Evolutionary conservation across 2,888 invertebrate species (phyloP), one percentile per base, ranked within the genome.

Genomic region (Drosophila niveifrons): DNA sequence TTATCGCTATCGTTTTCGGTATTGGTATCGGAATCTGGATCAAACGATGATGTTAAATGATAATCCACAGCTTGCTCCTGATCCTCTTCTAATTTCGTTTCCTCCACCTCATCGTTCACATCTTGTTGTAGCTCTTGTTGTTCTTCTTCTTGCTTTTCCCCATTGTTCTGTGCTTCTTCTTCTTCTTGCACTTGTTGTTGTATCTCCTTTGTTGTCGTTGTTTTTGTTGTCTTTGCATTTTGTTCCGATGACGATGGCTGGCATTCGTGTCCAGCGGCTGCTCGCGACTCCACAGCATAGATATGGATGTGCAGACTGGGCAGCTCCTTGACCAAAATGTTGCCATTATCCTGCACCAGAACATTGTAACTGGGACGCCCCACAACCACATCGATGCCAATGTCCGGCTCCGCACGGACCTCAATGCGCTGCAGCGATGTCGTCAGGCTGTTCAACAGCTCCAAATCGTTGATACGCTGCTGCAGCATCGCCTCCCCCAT

Each of bases 381-480:
- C 43, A 68, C 47, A 0, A 61, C 18, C 36, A 76, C 47, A 7
- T 66, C 47, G 13, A 78, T 74, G 1, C 44, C 47, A 9, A 78
- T 28, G 3, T 66, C 70, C 10, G 8, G 0, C 36, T 78, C 72
- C 1, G 66, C 46, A 18, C 50, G 0, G 7, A 66, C 65, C 6
- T 65, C 56, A 13, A 80, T 71, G 34, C 65, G 61, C 15, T 76
- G 80, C 73, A 80, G 13, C 39, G 80, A 31, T n/a, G 69, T 78
- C 2, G 63, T 67, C 56, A 76, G 3, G 3, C 63, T 70, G 6
- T 64, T 74, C 18, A 78, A 9, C 39, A 73, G 29, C 36, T 76
- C 77, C 50, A 78, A 28, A 36, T 80, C 66, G 13, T 71, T 63
- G 39, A 78, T 71, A 1, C 78, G 67, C 55, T 66, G 67, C 57